A percentile compares a stretch with the other conserved stretches of the same genome.
phyloP scores from a whole-genome alignment of 1,140 invertebrate species.

The Camponotus vicinus region DNA sequence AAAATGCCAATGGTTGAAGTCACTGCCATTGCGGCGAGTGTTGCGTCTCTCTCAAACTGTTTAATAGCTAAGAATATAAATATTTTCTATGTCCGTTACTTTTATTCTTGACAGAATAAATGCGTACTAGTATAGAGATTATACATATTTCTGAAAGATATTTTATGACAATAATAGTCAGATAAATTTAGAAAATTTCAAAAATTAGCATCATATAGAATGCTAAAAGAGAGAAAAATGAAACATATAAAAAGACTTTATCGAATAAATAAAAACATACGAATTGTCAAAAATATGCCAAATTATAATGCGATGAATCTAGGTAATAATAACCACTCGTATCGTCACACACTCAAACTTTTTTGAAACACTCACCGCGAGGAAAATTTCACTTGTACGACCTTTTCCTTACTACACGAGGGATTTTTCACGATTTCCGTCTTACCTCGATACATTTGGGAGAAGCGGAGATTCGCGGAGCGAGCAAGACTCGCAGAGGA shows the following conservation, averaged over 20 bases:
- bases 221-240: background rate
- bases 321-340: background rate
- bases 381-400: background rate
- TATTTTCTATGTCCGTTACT: background rate
- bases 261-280: background rate
- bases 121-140: no score
- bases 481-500: constrained; percentile 20
- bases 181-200: background rate
- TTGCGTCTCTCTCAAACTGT: constrained; percentile 11
- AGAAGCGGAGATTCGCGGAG: constrained; percentile 8
- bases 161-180: background rate
- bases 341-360: constrained; percentile 1
- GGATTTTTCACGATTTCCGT: background rate
- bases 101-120: constrained; percentile 2
- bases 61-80: constrained; percentile 26
- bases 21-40: constrained; percentile 30
- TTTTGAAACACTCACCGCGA: background rate
- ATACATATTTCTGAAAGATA: background rate
- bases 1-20: constrained; percentile 58
- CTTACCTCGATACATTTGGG: background rate
- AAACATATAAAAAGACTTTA: background rate
- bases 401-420: constrained; percentile 18
- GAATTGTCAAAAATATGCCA: background rate
- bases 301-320: background rate
- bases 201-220: background rate